Evolutionary conservation across 2,888 invertebrate genomes (phyloP).

Genomic region (Dromius quadrimaculatus): DNA sequence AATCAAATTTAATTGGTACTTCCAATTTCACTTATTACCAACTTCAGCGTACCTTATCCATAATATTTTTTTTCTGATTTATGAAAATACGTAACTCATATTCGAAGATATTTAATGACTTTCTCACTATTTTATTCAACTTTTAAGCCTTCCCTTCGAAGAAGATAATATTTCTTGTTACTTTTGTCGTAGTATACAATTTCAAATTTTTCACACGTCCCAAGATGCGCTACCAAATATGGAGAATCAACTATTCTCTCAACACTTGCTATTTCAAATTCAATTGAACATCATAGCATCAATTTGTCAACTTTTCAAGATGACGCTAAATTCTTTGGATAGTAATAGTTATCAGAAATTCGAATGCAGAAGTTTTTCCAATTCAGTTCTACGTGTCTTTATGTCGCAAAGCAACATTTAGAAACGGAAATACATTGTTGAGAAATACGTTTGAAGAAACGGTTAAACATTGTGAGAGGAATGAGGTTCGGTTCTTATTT

Average conservation of each 20-base stretch:
- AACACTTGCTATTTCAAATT: not conserved
- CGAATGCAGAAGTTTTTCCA: not conserved
- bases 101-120: too few species aligned
- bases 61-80: too few species aligned
- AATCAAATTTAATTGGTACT: too few species aligned
- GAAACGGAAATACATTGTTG: not conserved
- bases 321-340: not conserved
- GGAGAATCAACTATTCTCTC: not conserved
- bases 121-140: too few species aligned
- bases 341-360: not conserved
- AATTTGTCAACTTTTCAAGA: not conserved
- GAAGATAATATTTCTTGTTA: too few species aligned
- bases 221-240: not conserved
- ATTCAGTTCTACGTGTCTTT: constrained; percentile 20
- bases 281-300: not conserved
- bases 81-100: too few species aligned
- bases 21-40: too few species aligned
- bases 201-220: too few species aligned
- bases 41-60: too few species aligned
- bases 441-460: constrained; percentile 17
- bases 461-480: constrained; percentile 10
- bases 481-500: constrained; percentile 8
- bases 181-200: too few species aligned
- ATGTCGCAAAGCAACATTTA: constrained; percentile 27
- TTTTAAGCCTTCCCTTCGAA: too few species aligned